These are phyloP conservation scores for Zonitis immaculata DNA, from an alignment of 2,888 invertebrate genomes.

Conservation along the genomic window DNA sequence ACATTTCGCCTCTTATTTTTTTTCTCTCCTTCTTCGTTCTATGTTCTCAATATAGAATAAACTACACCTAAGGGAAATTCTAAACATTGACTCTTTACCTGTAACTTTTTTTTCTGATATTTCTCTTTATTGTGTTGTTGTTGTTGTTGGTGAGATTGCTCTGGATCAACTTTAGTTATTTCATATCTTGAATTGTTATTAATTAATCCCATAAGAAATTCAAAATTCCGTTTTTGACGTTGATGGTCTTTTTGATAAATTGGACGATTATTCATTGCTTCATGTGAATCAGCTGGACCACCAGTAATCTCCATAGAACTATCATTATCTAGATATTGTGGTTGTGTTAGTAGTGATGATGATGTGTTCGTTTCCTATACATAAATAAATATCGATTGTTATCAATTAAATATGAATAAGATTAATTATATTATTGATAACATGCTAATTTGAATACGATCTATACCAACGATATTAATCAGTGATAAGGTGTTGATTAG, in stretches of 20 bases:
- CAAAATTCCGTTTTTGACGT: conserved; percentile 44
- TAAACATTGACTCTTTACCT: background rate
- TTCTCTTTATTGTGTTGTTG: background rate
- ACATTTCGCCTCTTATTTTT: background rate
- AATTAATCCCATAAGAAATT: conserved; percentile 46
- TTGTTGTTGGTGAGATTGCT: background rate
- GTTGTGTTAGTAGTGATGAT: background rate
- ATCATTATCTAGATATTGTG: background rate
- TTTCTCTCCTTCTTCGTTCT: no score
- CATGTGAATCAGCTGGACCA: conserved; percentile 45
- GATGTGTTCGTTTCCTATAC: background rate
- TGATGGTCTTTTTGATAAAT: conserved; percentile 32
- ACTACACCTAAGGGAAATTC: conserved; percentile 1
- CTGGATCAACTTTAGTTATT: conserved; percentile 39
- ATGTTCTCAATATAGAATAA: background rate
- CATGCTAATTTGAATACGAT: background rate
- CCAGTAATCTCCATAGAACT: background rate
- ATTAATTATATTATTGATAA: no score
- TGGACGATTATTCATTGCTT: conserved; percentile 47
- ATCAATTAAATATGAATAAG: no score
- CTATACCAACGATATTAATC: background rate
- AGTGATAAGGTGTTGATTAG: background rate
- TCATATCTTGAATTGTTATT: conserved; percentile 46
- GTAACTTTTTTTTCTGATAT: background rate
- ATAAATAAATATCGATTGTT: background rate